phyloP scores from a whole-genome alignment of 2,113 vertebrate genomes.

The Tyrannus savana region DNA sequence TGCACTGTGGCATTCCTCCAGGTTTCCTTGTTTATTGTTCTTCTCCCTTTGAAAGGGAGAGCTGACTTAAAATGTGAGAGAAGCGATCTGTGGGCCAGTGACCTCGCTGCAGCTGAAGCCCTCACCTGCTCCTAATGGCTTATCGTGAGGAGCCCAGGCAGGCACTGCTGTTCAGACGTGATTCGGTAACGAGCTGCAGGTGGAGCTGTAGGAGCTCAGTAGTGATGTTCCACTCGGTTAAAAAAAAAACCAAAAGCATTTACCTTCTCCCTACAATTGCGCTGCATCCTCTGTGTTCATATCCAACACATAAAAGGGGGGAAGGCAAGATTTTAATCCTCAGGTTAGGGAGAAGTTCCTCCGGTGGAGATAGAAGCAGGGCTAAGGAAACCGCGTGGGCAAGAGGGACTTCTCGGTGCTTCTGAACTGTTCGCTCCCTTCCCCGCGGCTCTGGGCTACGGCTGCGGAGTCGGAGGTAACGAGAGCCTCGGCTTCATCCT shows the following conservation, averaged over 20 bases:
- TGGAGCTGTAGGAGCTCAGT: slow-evolving; percentile 2
- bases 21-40: neutral
- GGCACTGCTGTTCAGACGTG: neutral
- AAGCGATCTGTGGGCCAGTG: fast-evolving
- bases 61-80: neutral
- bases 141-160: fast-evolving
- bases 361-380: neutral
- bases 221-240: neutral
- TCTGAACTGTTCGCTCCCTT: fast-evolving
- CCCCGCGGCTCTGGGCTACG: neutral
- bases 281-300: neutral
- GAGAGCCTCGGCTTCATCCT: fast-evolving
- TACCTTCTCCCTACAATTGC: neutral
- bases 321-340: neutral
- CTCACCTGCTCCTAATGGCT: fast-evolving
- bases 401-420: neutral
- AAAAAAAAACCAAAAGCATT: neutral
- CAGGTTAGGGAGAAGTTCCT: fast-evolving
- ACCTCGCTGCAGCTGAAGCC: neutral
- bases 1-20: fast-evolving
- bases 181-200: neutral
- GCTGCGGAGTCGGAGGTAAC: neutral
- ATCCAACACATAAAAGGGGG: too few relatives aligned
- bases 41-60: neutral
- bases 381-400: neutral